phyloP scores from a whole-genome alignment of 2,113 vertebrate species.

The Brachypodius melanocephalos region DNA sequence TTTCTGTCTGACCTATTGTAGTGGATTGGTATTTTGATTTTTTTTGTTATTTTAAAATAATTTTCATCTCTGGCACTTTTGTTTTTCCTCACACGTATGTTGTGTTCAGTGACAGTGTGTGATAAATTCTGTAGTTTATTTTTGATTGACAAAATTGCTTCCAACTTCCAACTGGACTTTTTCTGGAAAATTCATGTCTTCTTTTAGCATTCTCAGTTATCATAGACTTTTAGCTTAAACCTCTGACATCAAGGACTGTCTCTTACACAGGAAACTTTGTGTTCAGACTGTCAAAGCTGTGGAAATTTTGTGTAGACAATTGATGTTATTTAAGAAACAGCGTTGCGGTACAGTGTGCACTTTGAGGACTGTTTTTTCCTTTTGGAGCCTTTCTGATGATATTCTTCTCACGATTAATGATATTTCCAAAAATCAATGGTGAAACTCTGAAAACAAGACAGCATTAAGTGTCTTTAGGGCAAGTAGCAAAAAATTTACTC shows the following conservation, averaged over 20 bases:
- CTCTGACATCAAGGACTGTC: not conserved
- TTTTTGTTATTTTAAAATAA: not conserved
- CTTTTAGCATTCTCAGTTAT: not conserved
- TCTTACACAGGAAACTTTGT: not conserved
- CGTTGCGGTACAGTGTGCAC: not conserved
- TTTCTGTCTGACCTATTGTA: not conserved
- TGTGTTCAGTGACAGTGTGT: not conserved
- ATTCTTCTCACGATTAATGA: not conserved
- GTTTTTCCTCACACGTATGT: not conserved
- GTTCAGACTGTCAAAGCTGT: not conserved
- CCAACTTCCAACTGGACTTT: slow-evolving; percentile 28
- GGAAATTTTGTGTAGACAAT: not conserved
- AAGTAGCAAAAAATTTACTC: not conserved
- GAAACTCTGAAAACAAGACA: not conserved
- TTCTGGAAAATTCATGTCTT: not conserved
- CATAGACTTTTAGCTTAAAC: not conserved
- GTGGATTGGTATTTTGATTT: not conserved
- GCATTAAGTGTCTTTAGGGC: not conserved
- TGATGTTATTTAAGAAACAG: not conserved
- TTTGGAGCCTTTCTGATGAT: not conserved
- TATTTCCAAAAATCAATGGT: not conserved
- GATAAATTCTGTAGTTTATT: slow-evolving; percentile 43
- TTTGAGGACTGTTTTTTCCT: not conserved
- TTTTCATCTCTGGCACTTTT: not conserved
- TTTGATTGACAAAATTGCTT: slow-evolving; percentile 49